phyloP scores from a whole-genome alignment of 2,797 vertebrate species.

The Neostethus bicornis region DNA sequence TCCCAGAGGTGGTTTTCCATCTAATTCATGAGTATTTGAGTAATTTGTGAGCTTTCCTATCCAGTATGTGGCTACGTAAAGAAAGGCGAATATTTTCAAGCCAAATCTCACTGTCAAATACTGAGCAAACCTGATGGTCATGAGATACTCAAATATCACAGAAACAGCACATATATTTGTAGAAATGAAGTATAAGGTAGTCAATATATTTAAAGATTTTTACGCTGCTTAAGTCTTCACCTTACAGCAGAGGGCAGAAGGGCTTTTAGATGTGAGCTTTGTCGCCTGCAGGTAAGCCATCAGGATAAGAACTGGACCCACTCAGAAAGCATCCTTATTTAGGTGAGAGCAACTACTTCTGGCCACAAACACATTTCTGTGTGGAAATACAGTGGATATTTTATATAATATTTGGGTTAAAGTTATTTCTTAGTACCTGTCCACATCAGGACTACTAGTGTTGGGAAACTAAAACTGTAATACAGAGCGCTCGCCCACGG shows the following conservation, averaged over 20 bases:
- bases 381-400: slow-evolving; percentile 5
- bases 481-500: too few species aligned
- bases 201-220: slow-evolving; percentile 12
- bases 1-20: too few species aligned
- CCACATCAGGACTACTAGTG: slow-evolving; percentile 9
- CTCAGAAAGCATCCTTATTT: slow-evolving; percentile 19
- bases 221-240: slow-evolving; percentile 8
- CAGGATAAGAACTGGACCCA: slow-evolving; percentile 14
- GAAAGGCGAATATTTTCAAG: not conserved
- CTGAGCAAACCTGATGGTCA: not conserved
- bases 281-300: slow-evolving; percentile 14
- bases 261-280: slow-evolving; percentile 29
- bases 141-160: slow-evolving; percentile 1
- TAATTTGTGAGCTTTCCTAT: too few species aligned
- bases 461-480: too few species aligned
- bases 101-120: slow-evolving; percentile 3
- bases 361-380: slow-evolving; percentile 25
- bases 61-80: too few species aligned
- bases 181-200: not conserved
- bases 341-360: slow-evolving; percentile 9
- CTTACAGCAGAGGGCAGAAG: slow-evolving; percentile 15
- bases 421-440: not conserved
- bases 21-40: too few species aligned
- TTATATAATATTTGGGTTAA: slow-evolving; percentile 18
- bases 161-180: slow-evolving; percentile 10